Evolutionary conservation across 1,140 invertebrate species (phyloP).

Genomic region (Ericerus pela): DNA sequence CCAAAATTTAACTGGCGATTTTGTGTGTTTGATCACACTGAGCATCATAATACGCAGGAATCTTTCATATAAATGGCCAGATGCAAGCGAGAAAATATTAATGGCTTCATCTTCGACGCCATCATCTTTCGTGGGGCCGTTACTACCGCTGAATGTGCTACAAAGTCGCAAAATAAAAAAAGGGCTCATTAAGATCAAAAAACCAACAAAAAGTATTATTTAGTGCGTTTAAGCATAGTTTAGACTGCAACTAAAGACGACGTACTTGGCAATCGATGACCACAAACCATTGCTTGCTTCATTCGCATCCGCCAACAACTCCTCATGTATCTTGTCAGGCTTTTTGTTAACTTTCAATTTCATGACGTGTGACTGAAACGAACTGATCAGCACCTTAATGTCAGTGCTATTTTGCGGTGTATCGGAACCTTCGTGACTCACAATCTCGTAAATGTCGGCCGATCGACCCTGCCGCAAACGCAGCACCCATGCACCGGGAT

Average conservation of each 20-base stretch:
- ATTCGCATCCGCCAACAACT: constrained; percentile 63
- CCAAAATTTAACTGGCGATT: constrained; percentile 99
- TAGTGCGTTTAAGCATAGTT: too few relatives aligned
- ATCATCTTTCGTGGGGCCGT: constrained; percentile 35
- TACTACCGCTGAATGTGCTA: constrained; percentile 48
- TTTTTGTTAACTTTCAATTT: constrained; percentile 83
- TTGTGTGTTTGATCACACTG: constrained; percentile 88
- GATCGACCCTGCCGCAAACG: constrained; percentile 78
- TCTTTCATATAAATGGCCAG: constrained; percentile 96
- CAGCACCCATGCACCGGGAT: constrained; percentile 88
- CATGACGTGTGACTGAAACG: constrained; percentile 76
- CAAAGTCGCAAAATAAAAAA: constrained; percentile 8
- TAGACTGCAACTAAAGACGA: too few relatives aligned
- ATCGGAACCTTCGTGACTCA: constrained; percentile 61
- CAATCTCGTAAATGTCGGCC: constrained; percentile 81
- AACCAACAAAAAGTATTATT: neutral
- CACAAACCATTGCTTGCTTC: constrained; percentile 56
- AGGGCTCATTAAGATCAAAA: neutral
- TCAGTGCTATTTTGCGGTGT: constrained; percentile 46
- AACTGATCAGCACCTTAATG: constrained; percentile 74
- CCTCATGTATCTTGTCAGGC: constrained; percentile 65
- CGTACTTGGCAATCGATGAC: constrained; percentile 83
- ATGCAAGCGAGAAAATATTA: constrained; percentile 98
- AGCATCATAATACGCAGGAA: constrained; percentile 98
- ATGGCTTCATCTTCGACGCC: constrained; percentile 65